Evolutionary conservation across 1,140 invertebrate genomes (phyloP).

Genomic region (Drosophila kepulauana): DNA sequence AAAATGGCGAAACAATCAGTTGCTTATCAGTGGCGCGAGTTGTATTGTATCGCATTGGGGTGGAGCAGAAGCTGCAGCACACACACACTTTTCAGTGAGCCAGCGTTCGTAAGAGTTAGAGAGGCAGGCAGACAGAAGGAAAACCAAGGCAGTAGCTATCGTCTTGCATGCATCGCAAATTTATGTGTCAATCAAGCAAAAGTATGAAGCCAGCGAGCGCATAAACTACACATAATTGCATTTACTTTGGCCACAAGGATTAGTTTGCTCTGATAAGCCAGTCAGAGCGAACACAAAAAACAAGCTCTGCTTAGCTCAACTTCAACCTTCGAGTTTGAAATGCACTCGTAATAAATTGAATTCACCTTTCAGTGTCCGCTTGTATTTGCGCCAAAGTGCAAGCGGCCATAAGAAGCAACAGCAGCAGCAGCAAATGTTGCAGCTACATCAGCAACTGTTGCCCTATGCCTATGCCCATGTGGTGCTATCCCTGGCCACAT

Average conservation of each 20-base stretch:
- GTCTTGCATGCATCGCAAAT: conserved; percentile 79
- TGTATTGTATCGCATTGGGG: not conserved
- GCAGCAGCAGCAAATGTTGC: conserved; percentile 35
- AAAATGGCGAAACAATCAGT: conserved; percentile 67
- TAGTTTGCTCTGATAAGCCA: conserved; percentile 62
- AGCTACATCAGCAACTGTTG: conserved; percentile 4
- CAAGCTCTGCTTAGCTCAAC: conserved; percentile 54
- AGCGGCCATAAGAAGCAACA: conserved; percentile 40
- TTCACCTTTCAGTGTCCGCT: conserved; percentile 74
- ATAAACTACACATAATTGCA: conserved; percentile 83
- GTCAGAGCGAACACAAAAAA: conserved; percentile 16
- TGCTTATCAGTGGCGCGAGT: conserved; percentile 46
- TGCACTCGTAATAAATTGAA: conserved; percentile 79
- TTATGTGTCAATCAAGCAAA: conserved; percentile 81
- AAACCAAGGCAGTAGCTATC: conserved; percentile 51
- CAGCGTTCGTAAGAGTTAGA: conserved; percentile 63
- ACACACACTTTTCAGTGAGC: conserved; percentile 62
- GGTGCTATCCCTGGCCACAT: conserved; percentile 46
- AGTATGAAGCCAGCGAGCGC: conserved; percentile 70
- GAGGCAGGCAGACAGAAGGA: not conserved
- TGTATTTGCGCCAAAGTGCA: conserved; percentile 69
- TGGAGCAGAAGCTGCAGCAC: not conserved
- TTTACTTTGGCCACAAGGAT: conserved; percentile 67
- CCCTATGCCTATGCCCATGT: conserved; percentile 11
- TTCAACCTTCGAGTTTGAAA: conserved; percentile 77